Evolutionary conservation across 1,140 invertebrate species (phyloP).

Genomic region (Polypedilum pembai): DNA sequence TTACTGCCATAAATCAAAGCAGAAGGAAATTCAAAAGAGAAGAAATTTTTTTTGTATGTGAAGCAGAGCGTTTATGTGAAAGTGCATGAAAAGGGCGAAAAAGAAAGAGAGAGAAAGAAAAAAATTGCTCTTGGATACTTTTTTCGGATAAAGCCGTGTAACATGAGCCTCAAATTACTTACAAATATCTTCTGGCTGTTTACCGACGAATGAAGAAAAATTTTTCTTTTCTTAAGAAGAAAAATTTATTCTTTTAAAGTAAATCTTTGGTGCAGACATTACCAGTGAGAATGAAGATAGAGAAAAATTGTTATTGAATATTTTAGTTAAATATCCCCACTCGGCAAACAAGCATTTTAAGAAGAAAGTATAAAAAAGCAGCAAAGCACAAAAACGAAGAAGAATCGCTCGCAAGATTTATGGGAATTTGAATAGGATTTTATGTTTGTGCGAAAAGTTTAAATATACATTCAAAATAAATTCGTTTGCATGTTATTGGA

Average conservation of each 20-base stretch:
- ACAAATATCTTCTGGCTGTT: constrained; percentile 23
- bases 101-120: neutral
- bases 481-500: constrained; percentile 18
- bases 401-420: constrained; percentile 5
- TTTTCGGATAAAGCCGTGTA: constrained; percentile 11
- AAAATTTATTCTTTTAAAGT: too few relatives aligned
- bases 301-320: too few relatives aligned
- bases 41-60: neutral
- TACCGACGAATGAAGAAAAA: neutral
- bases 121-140: neutral
- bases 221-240: neutral
- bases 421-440: constrained; percentile 25
- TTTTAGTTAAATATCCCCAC: too few relatives aligned
- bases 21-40: neutral
- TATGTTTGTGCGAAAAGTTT: constrained; percentile 8
- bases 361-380: neutral
- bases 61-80: neutral
- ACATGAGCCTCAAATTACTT: constrained; percentile 12
- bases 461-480: constrained; percentile 27
- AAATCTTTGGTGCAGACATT: too few relatives aligned
- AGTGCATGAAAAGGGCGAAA: neutral
- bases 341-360: too few relatives aligned
- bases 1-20: neutral
- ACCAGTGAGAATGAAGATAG: too few relatives aligned
- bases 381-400: neutral